Base-by-base conservation (phyloP, 2,888 invertebrate species). In the Ectemnius lituratus region DNA sequence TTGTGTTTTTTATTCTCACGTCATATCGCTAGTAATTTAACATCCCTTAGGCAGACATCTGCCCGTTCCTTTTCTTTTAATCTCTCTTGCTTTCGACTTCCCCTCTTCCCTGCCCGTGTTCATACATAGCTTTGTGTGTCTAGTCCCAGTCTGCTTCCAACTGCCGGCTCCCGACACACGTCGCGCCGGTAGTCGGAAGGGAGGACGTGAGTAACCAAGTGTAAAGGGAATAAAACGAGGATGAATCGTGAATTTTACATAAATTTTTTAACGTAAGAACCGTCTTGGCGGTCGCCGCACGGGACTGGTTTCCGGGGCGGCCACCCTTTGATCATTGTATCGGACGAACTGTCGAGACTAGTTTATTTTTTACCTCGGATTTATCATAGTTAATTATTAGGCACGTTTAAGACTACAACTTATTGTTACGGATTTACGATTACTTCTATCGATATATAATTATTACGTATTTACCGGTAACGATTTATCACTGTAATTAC, bases 261-360 rank as follows among this genome's bases (percentile, higher is more conserved):
- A 76, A 85, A 81, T 85, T 84, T 85, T 84, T 78, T 85, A 85
- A 79, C 73, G 84, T 85, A 85, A 80, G 84, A 84, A 83, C 70
- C 72, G 79, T 37, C 37, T 37, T 37, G 37, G 37, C 37, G 37
- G 59, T 67, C 62, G 76, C 71, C 71, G n/a, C 80, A 76, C 75
- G 74, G 62, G 82, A 84, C 79, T 72, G 79, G 83, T 59, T 81
- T 84, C 83, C 69, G 84, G 61, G 80, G 68, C 66, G 73, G 58
- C 57, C 71, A 11, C 37, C 37, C 37, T 37, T 23, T 37, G 37
- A 37, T 37, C 37, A 37, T 37, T 37, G 37, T 37, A 37, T 68
- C 76, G 69, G 61, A 78, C 73, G 71, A 76, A 75, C 75, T 70
- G 59, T 76, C 73, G 45, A 75, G 79, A 74, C 78, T 82, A 76